These are phyloP conservation scores for Wiebesia pumilae DNA, from an alignment of 1,140 invertebrate species.

Conservation along the genomic window DNA sequence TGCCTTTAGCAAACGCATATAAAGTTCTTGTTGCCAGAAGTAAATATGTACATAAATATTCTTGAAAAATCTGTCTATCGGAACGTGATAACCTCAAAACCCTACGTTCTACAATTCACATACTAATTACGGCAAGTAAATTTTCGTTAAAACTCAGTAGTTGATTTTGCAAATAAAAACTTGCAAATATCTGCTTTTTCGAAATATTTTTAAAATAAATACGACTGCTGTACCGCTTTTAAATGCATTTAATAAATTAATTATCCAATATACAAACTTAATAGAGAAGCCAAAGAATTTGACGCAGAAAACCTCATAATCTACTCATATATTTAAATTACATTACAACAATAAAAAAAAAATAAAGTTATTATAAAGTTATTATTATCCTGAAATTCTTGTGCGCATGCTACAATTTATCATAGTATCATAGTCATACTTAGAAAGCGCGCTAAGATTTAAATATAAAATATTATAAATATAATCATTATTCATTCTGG, in stretches of 20 bases:
- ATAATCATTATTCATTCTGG: too few species aligned
- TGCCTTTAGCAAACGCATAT: neutral
- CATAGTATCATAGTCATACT: neutral
- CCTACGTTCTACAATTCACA: neutral
- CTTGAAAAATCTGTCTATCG: neutral
- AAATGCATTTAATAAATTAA: neutral
- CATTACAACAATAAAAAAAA: neutral
- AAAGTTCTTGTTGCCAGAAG: neutral
- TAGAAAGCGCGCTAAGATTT: neutral
- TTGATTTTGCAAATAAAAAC: neutral
- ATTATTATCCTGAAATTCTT: neutral
- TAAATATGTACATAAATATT: neutral
- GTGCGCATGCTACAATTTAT: neutral
- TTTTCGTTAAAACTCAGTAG: neutral
- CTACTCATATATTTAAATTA: neutral
- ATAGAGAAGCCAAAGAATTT: neutral
- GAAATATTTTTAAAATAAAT: neutral
- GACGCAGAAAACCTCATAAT: neutral
- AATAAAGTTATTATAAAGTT: neutral
- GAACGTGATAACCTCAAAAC: neutral
- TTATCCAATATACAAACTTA: neutral
- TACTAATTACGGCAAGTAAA: neutral
- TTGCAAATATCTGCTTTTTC: neutral
- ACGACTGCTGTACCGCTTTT: neutral
- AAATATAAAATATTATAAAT: neutral